Evolutionary conservation across 2,797 vertebrate genomes (phyloP).

Genomic region (Limnodromus scolopaceus): DNA sequence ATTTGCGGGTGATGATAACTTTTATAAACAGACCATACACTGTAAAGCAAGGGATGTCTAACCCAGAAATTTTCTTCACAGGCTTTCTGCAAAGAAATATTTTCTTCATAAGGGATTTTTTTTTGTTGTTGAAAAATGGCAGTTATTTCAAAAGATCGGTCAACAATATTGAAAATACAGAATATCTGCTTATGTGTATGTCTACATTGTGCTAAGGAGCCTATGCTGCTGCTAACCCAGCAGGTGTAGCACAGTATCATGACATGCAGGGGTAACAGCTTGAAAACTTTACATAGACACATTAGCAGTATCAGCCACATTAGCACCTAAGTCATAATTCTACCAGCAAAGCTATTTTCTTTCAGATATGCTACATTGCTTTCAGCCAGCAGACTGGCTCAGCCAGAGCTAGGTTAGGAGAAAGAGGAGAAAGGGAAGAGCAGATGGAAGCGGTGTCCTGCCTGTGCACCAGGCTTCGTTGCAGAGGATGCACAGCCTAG

Average conservation of each 20-base stretch:
- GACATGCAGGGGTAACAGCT: not conserved
- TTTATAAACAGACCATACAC: not conserved
- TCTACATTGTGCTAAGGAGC: not conserved
- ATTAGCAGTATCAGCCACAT: not conserved
- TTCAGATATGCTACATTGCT: not conserved
- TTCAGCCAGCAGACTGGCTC: not conserved
- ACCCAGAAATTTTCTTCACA: not conserved
- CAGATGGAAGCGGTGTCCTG: not conserved
- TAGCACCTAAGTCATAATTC: not conserved
- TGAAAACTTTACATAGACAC: not conserved
- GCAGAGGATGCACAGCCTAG: not conserved
- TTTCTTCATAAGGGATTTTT: not conserved
- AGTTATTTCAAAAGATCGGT: not conserved
- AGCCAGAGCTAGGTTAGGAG: not conserved
- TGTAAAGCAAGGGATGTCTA: not conserved
- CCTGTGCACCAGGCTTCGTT: not conserved
- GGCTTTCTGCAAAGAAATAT: not conserved
- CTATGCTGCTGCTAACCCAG: not conserved
- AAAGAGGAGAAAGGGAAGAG: not conserved
- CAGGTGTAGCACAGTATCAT: rapidly evolving
- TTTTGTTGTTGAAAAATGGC: not conserved
- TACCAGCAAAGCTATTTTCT: not conserved
- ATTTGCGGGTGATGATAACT: not conserved
- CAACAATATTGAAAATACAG: not conserved
- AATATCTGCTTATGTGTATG: not conserved